Conservation (phyloP, 2,888 invertebrate species). For the Cheilosia vulpina region DNA sequence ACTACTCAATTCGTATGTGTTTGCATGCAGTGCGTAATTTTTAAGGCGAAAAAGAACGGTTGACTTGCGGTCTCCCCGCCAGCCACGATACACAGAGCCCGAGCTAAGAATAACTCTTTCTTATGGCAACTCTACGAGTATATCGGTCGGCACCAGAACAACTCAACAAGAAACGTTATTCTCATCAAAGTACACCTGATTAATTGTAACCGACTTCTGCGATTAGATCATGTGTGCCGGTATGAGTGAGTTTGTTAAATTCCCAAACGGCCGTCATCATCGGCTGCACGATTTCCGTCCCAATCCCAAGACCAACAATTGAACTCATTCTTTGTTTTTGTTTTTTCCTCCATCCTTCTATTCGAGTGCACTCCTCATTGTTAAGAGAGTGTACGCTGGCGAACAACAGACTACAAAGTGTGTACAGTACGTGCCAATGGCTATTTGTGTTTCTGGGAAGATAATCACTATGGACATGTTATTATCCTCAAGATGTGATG, state of each 20-base stretch:
- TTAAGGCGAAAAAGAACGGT: constrained; percentile 70
- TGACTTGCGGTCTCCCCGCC: constrained; percentile 56
- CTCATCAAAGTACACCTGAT: constrained; percentile 66
- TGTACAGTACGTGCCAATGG: constrained; percentile 16
- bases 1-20: background rate
- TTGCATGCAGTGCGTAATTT: constrained; percentile 58
- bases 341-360: background rate
- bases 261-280: constrained; percentile 44
- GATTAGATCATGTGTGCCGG: constrained; percentile 41
- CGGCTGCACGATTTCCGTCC: constrained; percentile 38
- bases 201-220: constrained; percentile 70
- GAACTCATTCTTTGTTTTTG: constrained; percentile 49
- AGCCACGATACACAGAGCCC: constrained; percentile 28
- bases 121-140: constrained; percentile 8
- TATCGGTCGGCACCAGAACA: constrained; percentile 31
- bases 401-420: background rate
- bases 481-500: constrained; percentile 28
- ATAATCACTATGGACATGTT: constrained; percentile 23
- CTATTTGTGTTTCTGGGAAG: constrained; percentile 43
- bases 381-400: background rate
- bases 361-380: background rate
- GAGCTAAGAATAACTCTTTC: constrained; percentile 32
- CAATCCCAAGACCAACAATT: constrained; percentile 4
- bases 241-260: constrained; percentile 23
- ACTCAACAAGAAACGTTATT: constrained; percentile 55